phyloP scores from a whole-genome alignment of 2,113 vertebrate genomes.

The Aramus guarauna region DNA sequence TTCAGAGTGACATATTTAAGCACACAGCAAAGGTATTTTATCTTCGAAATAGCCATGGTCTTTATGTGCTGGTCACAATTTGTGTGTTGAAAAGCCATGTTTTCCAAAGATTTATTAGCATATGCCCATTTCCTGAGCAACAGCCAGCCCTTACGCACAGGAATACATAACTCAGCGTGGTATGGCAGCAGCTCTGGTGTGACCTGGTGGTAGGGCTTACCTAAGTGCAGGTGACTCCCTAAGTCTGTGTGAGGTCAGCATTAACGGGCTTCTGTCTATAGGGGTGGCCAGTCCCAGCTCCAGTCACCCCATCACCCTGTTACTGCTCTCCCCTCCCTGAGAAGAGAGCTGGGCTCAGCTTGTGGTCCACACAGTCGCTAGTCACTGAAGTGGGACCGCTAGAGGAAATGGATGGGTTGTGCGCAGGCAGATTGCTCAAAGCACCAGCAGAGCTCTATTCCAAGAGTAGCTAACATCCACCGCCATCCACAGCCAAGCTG shows the following conservation, averaged over 20 bases:
- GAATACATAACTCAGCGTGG: background rate
- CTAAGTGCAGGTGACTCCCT: background rate
- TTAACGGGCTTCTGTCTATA: fast-evolving
- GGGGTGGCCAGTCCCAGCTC: background rate
- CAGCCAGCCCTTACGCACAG: background rate
- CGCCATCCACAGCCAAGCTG: background rate
- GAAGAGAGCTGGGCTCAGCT: background rate
- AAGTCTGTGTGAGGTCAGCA: background rate
- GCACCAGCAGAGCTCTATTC: background rate
- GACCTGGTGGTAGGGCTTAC: background rate
- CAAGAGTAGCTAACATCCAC: fast-evolving
- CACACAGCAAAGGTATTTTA: background rate
- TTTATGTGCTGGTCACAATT: background rate
- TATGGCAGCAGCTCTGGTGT: fast-evolving
- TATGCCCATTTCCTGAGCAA: background rate
- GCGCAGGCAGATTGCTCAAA: background rate
- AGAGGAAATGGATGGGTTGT: background rate
- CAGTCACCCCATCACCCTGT: background rate
- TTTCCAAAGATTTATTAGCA: background rate
- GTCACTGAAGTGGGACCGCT: background rate
- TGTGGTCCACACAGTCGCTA: background rate
- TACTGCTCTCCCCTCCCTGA: background rate
- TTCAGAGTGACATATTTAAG: background rate
- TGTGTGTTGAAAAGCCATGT: background rate
- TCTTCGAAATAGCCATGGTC: background rate